Evolutionary conservation across 2,113 vertebrate genomes (phyloP).

Genomic region (Dascyllus trimaculatus): DNA sequence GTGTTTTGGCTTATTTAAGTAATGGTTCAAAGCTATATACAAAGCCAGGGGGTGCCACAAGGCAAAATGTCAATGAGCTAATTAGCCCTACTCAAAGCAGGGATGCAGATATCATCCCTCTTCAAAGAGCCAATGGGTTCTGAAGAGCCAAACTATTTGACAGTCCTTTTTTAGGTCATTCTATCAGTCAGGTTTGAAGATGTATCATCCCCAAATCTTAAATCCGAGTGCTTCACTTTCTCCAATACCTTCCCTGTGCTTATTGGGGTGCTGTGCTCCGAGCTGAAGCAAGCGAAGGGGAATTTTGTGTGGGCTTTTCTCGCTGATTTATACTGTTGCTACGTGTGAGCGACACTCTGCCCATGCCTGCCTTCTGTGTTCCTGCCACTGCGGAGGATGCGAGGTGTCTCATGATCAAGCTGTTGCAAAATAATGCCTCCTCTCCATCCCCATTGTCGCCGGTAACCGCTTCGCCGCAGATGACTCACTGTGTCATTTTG

Average conservation of each 20-base stretch:
- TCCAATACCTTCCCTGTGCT: slow-evolving; percentile 14
- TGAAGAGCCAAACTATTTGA: slow-evolving; percentile 13
- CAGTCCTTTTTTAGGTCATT: slow-evolving; percentile 17
- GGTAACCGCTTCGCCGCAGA: slow-evolving; percentile 26
- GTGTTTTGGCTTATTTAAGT: slow-evolving; percentile 36
- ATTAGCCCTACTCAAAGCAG: slow-evolving; percentile 49
- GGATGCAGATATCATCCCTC: slow-evolving; percentile 39
- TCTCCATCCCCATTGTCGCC: background rate
- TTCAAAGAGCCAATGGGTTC: slow-evolving; percentile 54
- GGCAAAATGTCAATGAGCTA: slow-evolving; percentile 60
- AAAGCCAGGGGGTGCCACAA: slow-evolving; percentile 32
- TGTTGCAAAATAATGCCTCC: slow-evolving; percentile 47
- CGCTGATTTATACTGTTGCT: background rate
- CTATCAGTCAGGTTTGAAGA: slow-evolving; percentile 26
- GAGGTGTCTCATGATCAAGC: slow-evolving; percentile 8
- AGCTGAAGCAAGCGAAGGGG: background rate
- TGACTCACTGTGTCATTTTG: slow-evolving; percentile 50
- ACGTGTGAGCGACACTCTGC: background rate
- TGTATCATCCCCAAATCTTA: slow-evolving; percentile 19
- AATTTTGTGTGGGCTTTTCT: background rate
- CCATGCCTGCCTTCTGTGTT: background rate
- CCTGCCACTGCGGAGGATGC: background rate
- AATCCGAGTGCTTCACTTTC: slow-evolving; percentile 10
- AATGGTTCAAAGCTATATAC: slow-evolving; percentile 38
- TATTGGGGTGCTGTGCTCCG: background rate